Evolutionary conservation across 2,113 vertebrate genomes (phyloP).

Genomic region (Hypocryptadius cinnamomeus): DNA sequence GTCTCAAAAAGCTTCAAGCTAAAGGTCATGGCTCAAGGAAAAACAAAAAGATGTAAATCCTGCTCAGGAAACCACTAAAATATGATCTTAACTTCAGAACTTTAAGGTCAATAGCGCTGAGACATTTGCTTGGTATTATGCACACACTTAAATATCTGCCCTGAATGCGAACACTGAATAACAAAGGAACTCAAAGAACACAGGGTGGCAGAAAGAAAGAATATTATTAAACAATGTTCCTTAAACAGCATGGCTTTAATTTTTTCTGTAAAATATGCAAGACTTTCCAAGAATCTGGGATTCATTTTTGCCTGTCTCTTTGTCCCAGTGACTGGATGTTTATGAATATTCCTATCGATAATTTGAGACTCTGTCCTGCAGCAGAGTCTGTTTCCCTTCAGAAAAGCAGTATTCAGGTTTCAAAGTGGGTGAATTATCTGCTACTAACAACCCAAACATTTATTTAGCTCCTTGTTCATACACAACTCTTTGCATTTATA

Average conservation of each 20-base stretch:
- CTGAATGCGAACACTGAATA: not conserved
- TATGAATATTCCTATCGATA: constrained; percentile 43
- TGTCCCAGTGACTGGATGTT: constrained; percentile 14
- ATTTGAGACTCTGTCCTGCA: not conserved
- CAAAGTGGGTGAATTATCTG: constrained; percentile 28
- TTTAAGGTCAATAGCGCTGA: constrained; percentile 33
- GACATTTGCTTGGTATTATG: constrained; percentile 49
- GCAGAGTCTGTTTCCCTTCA: not conserved
- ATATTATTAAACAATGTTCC: constrained; percentile 47
- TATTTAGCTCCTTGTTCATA: constrained; percentile 29
- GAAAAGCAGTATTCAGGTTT: constrained; percentile 26
- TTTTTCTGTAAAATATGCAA: constrained; percentile 57
- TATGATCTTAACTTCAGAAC: constrained; percentile 50
- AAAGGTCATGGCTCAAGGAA: not conserved
- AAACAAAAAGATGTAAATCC: not conserved
- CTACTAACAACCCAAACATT: constrained; percentile 1
- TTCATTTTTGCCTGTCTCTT: constrained; percentile 56
- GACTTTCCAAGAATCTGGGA: constrained; percentile 60
- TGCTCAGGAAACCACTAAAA: constrained; percentile 43
- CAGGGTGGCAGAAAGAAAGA: constrained; percentile 25
- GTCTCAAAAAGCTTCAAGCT: not conserved
- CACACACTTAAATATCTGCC: constrained; percentile 10
- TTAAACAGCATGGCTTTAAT: constrained; percentile 47
- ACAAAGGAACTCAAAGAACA: constrained; percentile 26
- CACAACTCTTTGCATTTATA: not conserved